phyloP scores from a whole-genome alignment of 2,113 vertebrate genomes.

The Madoqua kirkii region DNA sequence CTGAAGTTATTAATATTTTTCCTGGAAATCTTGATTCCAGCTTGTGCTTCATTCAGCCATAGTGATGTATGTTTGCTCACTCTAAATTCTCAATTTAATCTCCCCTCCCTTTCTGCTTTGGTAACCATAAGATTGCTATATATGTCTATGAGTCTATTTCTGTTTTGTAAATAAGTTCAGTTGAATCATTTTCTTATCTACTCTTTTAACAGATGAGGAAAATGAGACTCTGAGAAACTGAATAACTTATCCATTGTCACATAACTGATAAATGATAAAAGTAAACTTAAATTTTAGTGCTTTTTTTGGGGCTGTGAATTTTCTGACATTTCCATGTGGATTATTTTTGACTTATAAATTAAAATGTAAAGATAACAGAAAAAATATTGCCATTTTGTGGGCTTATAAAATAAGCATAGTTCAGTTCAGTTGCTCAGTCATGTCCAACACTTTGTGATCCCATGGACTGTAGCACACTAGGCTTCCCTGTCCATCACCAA shows the following conservation, averaged over 20 bases:
- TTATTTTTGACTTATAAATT: background rate
- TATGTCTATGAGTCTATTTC: background rate
- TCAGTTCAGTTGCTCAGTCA: fast-evolving
- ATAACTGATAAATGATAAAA: background rate
- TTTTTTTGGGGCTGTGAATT: background rate
- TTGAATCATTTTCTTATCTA: background rate
- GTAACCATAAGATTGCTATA: background rate
- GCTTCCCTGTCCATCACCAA: background rate
- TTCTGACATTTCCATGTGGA: background rate
- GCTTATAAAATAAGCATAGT: background rate
- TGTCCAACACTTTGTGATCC: background rate
- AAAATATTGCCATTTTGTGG: background rate
- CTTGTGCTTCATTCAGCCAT: background rate
- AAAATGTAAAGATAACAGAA: background rate
- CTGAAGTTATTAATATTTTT: background rate
- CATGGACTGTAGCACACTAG: background rate
- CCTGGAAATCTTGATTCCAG: background rate
- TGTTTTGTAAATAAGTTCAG: background rate
- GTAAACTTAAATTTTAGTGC: background rate
- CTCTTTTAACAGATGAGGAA: background rate
- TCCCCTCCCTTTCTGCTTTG: background rate
- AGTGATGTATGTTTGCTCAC: background rate
- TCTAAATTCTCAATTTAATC: background rate
- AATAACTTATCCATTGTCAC: background rate
- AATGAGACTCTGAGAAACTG: background rate